These are phyloP conservation scores for Phaenicophaeus curvirostris DNA, from an alignment of 2,797 vertebrate genomes.

Conservation along the genomic window DNA sequence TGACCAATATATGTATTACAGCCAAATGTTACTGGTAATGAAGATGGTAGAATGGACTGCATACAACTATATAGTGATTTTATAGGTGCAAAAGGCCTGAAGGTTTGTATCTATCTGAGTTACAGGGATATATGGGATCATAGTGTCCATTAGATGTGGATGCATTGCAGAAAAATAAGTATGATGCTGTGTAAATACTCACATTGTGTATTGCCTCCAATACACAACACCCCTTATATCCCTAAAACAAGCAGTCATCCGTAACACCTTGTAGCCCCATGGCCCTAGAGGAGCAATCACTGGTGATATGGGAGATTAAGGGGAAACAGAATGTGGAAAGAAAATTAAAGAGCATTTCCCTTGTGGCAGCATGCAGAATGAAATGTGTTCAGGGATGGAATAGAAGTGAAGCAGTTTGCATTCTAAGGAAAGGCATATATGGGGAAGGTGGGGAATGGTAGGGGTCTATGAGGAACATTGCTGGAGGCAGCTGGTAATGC, in stretches of 20 bases:
- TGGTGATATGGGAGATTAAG: background rate
- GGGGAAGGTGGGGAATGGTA: no score
- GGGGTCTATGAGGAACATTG: background rate
- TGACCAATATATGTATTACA: background rate
- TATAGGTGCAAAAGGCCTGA: background rate
- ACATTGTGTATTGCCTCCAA: background rate
- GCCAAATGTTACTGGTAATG: background rate
- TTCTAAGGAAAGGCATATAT: background rate
- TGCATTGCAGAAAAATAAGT: background rate
- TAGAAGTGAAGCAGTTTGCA: background rate
- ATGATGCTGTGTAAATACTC: background rate
- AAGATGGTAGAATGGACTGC: constrained; percentile 1
- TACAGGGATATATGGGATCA: background rate
- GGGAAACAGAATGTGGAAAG: background rate
- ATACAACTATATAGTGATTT: background rate
- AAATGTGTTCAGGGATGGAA: background rate
- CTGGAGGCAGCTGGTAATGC: background rate
- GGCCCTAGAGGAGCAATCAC: background rate
- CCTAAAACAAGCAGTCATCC: background rate
- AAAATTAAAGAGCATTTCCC: background rate
- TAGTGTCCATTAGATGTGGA: background rate
- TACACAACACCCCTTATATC: background rate
- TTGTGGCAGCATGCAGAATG: background rate
- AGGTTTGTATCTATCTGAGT: background rate
- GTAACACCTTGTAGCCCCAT: background rate